These are phyloP conservation scores for Ctenomys sociabilis DNA, from an alignment of 2,113 vertebrate species.

Conservation along the genomic window DNA sequence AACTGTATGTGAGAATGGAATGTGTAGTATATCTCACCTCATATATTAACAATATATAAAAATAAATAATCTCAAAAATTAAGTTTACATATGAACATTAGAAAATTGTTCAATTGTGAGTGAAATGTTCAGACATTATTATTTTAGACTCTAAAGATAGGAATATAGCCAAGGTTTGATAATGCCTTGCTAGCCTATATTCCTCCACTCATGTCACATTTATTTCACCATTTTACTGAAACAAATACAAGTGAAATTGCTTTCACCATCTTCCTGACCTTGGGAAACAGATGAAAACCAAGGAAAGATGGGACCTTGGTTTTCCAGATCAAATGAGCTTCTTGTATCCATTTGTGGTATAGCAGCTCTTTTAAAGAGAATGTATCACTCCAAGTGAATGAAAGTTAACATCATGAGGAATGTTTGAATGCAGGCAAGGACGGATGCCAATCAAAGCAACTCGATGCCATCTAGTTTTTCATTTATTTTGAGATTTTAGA, in stretches of 20 bases:
- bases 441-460: background rate
- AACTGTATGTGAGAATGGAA: background rate
- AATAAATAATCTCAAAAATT: background rate
- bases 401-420: constrained; percentile 22
- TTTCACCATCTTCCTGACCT: constrained; percentile 49
- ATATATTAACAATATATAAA: background rate
- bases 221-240: constrained; percentile 41
- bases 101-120: constrained; percentile 11
- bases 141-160: background rate
- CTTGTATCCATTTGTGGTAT: background rate
- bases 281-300: background rate
- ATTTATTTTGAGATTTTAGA: background rate
- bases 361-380: constrained; percentile 4
- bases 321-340: constrained; percentile 27
- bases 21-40: background rate
- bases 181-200: background rate
- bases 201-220: background rate
- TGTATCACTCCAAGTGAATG: background rate
- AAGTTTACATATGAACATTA: constrained; percentile 16
- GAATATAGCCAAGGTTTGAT: background rate
- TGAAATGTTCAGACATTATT: background rate
- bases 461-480: background rate
- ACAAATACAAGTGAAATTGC: background rate
- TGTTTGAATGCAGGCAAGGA: background rate
- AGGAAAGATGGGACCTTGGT: constrained; percentile 32